phyloP scores from a whole-genome alignment of 2,888 invertebrate species.

The Dynastes tityus region DNA sequence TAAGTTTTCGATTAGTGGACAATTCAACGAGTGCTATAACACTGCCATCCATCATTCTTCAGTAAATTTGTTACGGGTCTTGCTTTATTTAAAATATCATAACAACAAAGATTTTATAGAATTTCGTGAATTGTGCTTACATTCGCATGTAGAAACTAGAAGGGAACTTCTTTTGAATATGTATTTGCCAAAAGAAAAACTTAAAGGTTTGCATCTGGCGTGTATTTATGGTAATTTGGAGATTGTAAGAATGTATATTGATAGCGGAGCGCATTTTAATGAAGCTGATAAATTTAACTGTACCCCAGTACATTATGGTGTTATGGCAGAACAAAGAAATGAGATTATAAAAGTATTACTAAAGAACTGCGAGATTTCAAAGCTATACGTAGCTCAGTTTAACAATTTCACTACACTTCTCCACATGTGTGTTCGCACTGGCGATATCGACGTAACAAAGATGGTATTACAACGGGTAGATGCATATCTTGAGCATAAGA shows the following conservation, averaged over 20 bases:
- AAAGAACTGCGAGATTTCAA: neutral
- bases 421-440: neutral
- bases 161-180: neutral
- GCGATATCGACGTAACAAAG: too few species aligned
- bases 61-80: neutral
- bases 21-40: neutral
- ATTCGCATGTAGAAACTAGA: neutral
- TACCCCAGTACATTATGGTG: neutral
- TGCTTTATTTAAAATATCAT: neutral
- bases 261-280: neutral
- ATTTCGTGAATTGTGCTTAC: neutral
- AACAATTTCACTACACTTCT: neutral
- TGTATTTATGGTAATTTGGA: neutral
- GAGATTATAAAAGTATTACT: neutral
- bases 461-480: too few species aligned
- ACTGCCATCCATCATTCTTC: neutral
- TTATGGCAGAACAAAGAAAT: neutral
- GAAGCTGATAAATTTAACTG: neutral
- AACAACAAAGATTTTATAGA: neutral
- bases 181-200: neutral
- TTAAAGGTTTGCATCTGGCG: neutral
- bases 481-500: too few species aligned
- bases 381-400: neutral
- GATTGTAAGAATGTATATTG: neutral
- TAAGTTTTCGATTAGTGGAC: neutral